phyloP scores from a whole-genome alignment of 2,888 invertebrate genomes.

The Chelonus formosanus region DNA sequence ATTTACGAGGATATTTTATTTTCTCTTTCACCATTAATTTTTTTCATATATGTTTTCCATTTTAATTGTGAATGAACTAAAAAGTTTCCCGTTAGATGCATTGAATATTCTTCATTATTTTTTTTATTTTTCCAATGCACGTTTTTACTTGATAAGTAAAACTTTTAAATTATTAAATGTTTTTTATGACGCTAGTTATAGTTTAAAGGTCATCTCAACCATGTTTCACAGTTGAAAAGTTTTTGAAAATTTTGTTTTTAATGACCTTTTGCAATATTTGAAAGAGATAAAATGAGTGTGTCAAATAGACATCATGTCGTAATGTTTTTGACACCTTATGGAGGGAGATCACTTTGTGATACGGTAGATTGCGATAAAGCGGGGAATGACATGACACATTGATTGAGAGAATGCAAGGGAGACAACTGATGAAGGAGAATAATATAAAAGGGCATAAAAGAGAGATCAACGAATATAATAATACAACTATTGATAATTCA shows the following conservation, averaged over 20 bases:
- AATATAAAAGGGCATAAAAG: background rate
- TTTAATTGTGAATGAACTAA: too few relatives aligned
- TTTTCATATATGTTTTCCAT: too few relatives aligned
- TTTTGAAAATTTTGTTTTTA: too few relatives aligned
- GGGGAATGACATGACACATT: background rate
- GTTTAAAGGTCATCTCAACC: too few relatives aligned
- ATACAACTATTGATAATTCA: slow-evolving; percentile 17
- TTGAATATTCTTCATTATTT: too few relatives aligned
- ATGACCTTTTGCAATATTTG: too few relatives aligned
- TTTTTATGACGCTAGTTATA: too few relatives aligned
- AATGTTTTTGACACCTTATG: slow-evolving; percentile 1
- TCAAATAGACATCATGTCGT: background rate
- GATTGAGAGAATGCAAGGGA: background rate
- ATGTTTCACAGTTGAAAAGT: too few relatives aligned
- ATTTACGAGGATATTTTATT: background rate
- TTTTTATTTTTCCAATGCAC: too few relatives aligned
- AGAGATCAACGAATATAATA: background rate
- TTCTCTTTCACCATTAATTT: background rate
- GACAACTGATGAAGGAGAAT: background rate
- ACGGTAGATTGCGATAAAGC: slow-evolving; percentile 10
- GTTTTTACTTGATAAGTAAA: too few relatives aligned
- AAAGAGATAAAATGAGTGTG: background rate
- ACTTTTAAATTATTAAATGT: too few relatives aligned
- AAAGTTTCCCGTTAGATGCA: too few relatives aligned
- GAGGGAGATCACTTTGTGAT: slow-evolving; percentile 6